Conservation (phyloP, 92 coral and sea anemone genomes). For the Porites evermanni region DNA sequence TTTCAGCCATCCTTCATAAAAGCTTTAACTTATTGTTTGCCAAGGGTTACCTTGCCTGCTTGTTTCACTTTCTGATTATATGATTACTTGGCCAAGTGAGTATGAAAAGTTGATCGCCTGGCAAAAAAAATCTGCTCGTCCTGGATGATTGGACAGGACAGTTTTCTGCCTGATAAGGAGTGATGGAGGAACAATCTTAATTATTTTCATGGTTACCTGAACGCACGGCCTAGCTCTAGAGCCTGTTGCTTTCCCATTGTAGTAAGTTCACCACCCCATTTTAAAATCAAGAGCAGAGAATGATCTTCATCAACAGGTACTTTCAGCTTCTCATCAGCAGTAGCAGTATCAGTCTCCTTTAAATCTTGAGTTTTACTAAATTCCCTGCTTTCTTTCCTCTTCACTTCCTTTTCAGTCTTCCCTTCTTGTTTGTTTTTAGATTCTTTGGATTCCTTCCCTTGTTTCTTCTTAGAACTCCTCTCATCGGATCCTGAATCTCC, state of each 20-base stretch:
- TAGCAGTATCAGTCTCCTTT: conserved; percentile 33
- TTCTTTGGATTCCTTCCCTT: conserved; percentile 40
- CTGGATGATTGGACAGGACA: too few species aligned
- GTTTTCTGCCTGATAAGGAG: too few species aligned
- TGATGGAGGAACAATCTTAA: too few species aligned
- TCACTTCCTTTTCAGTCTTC: conserved; percentile 51
- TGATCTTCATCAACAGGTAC: conserved; percentile 46
- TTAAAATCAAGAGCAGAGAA: conserved; percentile 83
- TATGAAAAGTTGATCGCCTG: too few species aligned
- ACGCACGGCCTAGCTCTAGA: conserved; percentile 91
- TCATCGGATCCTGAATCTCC: conserved; percentile 56
- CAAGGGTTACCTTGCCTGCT: too few species aligned
- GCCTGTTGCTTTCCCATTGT: conserved; percentile 95
- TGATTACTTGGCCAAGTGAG: too few species aligned
- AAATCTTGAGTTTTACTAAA: conserved; percentile 12
- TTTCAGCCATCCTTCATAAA: too few species aligned
- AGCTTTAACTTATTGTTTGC: too few species aligned
- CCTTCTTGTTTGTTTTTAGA: conserved; percentile 31
- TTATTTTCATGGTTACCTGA: conserved; percentile 62
- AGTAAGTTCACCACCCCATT: conserved; percentile 99
- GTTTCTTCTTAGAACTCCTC: conserved; percentile 35
- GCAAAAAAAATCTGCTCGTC: too few species aligned
- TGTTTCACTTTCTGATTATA: too few species aligned
- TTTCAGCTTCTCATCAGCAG: conserved; percentile 42
- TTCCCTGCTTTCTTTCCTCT: conserved; percentile 3